Evolutionary conservation across 2,888 invertebrate species (phyloP).

Genomic region (Hirudinaria manillensis): DNA sequence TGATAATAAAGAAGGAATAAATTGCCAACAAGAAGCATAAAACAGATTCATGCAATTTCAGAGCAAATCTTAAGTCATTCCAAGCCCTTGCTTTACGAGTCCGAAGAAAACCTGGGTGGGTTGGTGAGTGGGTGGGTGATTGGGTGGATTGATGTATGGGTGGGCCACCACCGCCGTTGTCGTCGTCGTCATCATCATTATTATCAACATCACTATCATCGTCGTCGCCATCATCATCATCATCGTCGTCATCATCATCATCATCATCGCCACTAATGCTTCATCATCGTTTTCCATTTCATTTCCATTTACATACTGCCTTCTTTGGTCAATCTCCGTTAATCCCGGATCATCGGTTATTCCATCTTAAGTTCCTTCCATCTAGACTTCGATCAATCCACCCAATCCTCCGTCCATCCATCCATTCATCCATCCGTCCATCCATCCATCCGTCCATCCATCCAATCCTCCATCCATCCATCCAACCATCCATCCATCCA

Average conservation of each 20-base stretch:
- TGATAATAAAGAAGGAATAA: no score
- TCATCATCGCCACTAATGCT: constrained; percentile 7
- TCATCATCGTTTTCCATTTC: no score
- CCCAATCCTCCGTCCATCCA: not conserved
- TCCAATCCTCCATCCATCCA: not conserved
- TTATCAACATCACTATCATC: constrained; percentile 10
- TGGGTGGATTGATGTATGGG: no score
- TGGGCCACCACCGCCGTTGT: not conserved
- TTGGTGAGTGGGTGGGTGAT: no score
- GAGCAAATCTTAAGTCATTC: no score
- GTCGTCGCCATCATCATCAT: constrained; percentile 19
- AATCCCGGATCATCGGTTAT: not conserved
- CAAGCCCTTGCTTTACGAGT: no score
- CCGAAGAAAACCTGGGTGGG: no score
- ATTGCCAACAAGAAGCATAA: no score
- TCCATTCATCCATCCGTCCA: constrained; percentile 26
- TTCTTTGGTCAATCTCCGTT: no score
- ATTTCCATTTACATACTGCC: no score
- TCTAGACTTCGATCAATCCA: not conserved
- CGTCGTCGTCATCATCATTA: constrained; percentile 8
- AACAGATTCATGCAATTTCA: no score
- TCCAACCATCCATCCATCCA: no score
- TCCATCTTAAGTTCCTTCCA: not conserved
- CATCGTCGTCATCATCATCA: constrained; percentile 24
- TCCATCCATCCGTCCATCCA: constrained; percentile 16